Percentiles rank a stretch among this genome's conserved stretches.
These are phyloP conservation scores for Steinernema khuongi DNA, from an alignment of 1,140 invertebrate species.

Conservation along the genomic window DNA sequence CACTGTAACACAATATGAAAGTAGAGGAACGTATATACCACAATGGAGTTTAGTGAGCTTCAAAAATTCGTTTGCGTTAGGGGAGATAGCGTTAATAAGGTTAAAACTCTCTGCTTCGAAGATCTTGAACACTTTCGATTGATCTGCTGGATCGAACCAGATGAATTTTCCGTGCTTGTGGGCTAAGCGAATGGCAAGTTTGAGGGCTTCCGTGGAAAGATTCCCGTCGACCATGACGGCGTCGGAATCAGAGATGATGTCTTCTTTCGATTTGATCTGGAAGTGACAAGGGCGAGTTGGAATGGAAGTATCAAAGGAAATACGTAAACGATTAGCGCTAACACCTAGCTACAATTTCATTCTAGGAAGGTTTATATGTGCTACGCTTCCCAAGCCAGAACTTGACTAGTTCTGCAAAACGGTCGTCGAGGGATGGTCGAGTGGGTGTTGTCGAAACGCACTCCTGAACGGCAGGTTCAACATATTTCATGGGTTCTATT, in stretches of 20 bases:
- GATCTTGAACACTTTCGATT: slow-evolving; percentile 43
- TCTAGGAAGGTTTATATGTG: too few species aligned
- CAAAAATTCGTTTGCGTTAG: slow-evolving; percentile 46
- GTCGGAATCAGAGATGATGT: slow-evolving; percentile 36
- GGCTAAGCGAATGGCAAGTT: slow-evolving; percentile 22
- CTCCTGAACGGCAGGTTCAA: too few species aligned
- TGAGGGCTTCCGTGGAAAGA: slow-evolving; percentile 33
- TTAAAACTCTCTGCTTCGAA: slow-evolving; percentile 31
- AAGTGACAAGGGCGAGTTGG: slow-evolving; percentile 13
- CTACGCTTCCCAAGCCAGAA: too few species aligned
- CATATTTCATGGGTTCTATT: too few species aligned
- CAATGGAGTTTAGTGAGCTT: not conserved
- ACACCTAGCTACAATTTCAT: too few species aligned
- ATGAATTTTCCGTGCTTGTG: slow-evolving; percentile 35
- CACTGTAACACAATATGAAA: not conserved
- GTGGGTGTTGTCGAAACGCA: too few species aligned
- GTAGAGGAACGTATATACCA: slow-evolving; percentile 5
- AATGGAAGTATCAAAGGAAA: too few species aligned
- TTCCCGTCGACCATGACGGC: slow-evolving; percentile 50
- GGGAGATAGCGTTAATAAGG: slow-evolving; percentile 36
- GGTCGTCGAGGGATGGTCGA: too few species aligned
- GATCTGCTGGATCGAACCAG: slow-evolving; percentile 55
- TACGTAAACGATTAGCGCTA: too few species aligned
- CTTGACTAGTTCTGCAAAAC: too few species aligned
- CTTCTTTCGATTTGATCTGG: slow-evolving; percentile 39